phyloP scores from a whole-genome alignment of 2,113 vertebrate species.

The Halichoeres trimaculatus region DNA sequence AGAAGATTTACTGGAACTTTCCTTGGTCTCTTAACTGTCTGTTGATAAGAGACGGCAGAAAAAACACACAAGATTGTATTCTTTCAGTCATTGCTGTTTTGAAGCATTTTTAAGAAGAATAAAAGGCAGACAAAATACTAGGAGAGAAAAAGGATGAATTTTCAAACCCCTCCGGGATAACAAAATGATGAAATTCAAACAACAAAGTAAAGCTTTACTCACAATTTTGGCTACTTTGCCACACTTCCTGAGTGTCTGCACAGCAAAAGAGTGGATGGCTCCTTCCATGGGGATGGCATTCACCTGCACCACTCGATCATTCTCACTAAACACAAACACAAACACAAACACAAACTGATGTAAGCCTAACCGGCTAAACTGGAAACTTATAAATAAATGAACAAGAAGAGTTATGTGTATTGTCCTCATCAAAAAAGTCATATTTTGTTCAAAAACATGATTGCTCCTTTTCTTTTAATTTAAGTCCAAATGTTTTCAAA shows the following conservation, averaged over 20 bases:
- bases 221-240: slow-evolving; percentile 97
- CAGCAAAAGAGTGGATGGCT: slow-evolving; percentile 92
- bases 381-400: background rate
- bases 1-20: slow-evolving; percentile 83
- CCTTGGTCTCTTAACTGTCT: slow-evolving; percentile 92
- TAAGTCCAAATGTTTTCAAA: too few relatives aligned
- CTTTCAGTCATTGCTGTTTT: background rate
- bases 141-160: background rate
- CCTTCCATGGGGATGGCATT: slow-evolving; percentile 93
- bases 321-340: slow-evolving; percentile 85
- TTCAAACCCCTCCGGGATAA: background rate
- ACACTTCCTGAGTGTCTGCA: slow-evolving; percentile 95
- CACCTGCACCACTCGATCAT: slow-evolving; percentile 92
- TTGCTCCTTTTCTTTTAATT: too few relatives aligned
- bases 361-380: background rate
- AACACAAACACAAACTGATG: slow-evolving; percentile 32
- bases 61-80: background rate
- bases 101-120: background rate
- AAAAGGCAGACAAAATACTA: background rate
- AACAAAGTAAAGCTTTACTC: slow-evolving; percentile 73
- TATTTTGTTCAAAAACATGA: too few relatives aligned
- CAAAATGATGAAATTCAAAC: background rate
- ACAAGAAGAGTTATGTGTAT: too few relatives aligned
- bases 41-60: slow-evolving; percentile 26
- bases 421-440: too few relatives aligned